A percentile compares a stretch with the other conserved stretches of the same genome.
Conservation (phyloP, 2,797 vertebrate species). For the Gallinago nigripennis region DNA sequence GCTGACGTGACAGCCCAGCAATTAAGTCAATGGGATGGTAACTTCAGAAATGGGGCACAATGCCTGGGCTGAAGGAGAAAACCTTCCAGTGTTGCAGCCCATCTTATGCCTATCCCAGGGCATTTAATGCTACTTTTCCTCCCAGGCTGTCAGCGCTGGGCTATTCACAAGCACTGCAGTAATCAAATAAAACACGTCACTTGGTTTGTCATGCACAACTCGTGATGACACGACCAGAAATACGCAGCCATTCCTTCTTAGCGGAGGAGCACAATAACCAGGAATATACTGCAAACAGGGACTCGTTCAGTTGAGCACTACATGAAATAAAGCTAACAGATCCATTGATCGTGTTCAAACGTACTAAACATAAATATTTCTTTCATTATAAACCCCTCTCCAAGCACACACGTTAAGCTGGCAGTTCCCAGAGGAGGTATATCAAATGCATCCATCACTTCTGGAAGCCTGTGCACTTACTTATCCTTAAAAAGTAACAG, state of each 20-base stretch:
- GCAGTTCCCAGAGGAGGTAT: background rate
- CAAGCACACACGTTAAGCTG: background rate
- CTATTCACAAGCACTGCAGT: background rate
- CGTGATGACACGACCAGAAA: background rate
- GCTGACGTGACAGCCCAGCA: constrained; percentile 3
- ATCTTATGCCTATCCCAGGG: background rate
- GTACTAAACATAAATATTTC: background rate
- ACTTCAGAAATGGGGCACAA: background rate
- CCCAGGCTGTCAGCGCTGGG: background rate
- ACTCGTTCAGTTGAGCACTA: background rate
- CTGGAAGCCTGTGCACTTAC: background rate
- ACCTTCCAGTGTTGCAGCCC: background rate
- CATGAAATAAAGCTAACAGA: background rate
- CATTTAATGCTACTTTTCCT: background rate
- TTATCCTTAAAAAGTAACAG: accelerated
- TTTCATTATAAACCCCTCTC: background rate
- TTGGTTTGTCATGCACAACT: background rate
- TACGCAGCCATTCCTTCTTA: background rate
- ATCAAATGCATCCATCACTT: background rate
- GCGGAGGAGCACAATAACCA: accelerated
- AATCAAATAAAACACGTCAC: background rate
- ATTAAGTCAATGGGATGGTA: background rate
- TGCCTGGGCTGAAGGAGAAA: background rate
- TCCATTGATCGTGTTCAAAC: background rate
- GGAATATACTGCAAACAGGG: background rate